Conservation (phyloP, 2,113 vertebrate genomes). For the Riparia riparia region DNA sequence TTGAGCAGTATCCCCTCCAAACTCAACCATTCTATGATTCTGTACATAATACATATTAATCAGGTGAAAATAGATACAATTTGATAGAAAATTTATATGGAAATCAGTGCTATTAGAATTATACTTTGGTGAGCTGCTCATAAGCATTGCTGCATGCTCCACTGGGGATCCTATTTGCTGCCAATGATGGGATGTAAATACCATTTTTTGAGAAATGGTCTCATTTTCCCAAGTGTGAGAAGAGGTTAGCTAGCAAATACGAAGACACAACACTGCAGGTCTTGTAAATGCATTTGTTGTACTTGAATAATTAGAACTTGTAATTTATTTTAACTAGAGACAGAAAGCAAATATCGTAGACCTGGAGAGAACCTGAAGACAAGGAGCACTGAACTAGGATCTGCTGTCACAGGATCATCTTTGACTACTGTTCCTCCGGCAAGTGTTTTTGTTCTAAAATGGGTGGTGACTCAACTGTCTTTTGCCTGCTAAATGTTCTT, state of each 20-base stretch:
- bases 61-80: background rate
- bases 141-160: background rate
- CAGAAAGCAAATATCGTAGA: constrained; percentile 57
- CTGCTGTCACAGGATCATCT: constrained; percentile 42
- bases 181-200: background rate
- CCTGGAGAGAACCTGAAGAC: constrained; percentile 58
- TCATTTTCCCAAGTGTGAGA: background rate
- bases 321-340: background rate
- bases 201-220: background rate
- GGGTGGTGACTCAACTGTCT: background rate
- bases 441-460: constrained; percentile 55
- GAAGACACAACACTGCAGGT: background rate
- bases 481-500: background rate
- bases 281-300: background rate
- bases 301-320: background rate
- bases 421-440: constrained; percentile 63
- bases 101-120: background rate
- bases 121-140: background rate
- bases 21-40: background rate
- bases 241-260: background rate
- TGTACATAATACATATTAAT: background rate
- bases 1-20: background rate
- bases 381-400: constrained; percentile 28
- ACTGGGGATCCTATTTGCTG: background rate
- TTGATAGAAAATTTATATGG: background rate